Percentiles rank a stretch among this genome's conserved stretches.
These are phyloP conservation scores for Eunapius fragilis DNA, from an alignment of 37 sponge, comb jelly and placozoan species.

Conservation along the genomic window DNA sequence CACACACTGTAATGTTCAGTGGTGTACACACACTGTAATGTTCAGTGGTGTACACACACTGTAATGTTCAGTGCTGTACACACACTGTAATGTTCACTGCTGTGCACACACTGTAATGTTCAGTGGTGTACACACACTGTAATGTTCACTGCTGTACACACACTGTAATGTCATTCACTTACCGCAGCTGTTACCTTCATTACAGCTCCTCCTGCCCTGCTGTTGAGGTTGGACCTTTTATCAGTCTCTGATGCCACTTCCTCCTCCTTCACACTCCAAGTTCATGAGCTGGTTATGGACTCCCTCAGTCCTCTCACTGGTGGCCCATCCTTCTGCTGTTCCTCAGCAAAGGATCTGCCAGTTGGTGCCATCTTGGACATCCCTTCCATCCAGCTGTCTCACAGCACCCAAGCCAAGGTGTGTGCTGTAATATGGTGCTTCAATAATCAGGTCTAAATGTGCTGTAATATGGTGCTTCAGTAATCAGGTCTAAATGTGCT, in stretches of 20 bases:
- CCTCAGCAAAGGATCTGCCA: constrained; percentile 29
- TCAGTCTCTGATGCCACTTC: constrained; percentile 20
- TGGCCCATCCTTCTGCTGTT: constrained; percentile 28
- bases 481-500: too few relatives aligned
- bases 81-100: neutral
- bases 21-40: neutral
- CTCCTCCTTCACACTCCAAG: constrained; percentile 14
- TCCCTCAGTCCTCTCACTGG: neutral
- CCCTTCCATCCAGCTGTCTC: neutral
- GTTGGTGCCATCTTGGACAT: constrained; percentile 38
- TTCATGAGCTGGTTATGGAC: constrained; percentile 54
- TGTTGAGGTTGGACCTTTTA: constrained; percentile 46
- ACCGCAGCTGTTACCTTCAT: neutral
- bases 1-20: too few relatives aligned
- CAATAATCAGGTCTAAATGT: too few relatives aligned
- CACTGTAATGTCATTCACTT: neutral
- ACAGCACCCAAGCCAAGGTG: constrained; percentile 34
- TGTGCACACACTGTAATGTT: neutral
- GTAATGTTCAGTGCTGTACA: neutral
- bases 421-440: neutral
- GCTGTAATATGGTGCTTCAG: too few relatives aligned
- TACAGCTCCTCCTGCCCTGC: constrained; percentile 40
- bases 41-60: neutral
- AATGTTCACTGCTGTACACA: neutral
- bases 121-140: neutral